A percentile compares a stretch with the other conserved stretches of the same genome.
These are phyloP conservation scores for Cryptomyrus ogoouensis DNA, from an alignment of 2,113 vertebrate genomes.

Conservation along the genomic window DNA sequence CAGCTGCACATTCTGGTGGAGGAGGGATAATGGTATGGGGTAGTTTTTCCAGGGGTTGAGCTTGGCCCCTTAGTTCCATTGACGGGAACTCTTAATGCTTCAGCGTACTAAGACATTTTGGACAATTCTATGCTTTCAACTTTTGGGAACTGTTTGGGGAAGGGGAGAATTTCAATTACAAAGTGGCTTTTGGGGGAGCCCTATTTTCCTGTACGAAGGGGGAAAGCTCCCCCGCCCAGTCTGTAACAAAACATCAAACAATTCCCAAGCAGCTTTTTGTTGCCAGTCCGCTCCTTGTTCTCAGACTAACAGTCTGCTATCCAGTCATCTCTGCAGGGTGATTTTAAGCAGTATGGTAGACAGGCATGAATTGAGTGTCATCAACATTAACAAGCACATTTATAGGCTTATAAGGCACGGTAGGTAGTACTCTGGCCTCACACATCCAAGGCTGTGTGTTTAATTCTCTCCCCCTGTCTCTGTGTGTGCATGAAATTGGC, in stretches of 20 bases:
- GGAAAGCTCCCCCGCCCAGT: too few relatives aligned
- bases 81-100: not conserved
- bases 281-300: not conserved
- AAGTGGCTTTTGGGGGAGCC: too few relatives aligned
- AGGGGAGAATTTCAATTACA: too few relatives aligned
- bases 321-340: not conserved
- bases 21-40: not conserved
- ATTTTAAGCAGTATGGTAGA: not conserved
- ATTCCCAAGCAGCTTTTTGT: not conserved
- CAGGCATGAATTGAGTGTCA: not conserved
- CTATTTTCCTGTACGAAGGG: not conserved
- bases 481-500: not conserved
- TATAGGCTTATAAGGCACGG: not conserved
- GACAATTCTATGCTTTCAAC: not conserved
- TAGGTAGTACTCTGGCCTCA: not conserved
- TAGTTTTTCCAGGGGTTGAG: not conserved
- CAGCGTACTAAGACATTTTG: not conserved
- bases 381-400: not conserved
- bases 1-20: not conserved
- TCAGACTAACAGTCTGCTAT: not conserved
- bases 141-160: too few relatives aligned
- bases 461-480: not conserved
- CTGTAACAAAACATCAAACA: too few relatives aligned
- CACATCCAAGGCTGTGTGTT: not conserved
- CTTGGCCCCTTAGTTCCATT: not conserved